These are phyloP conservation scores for Excalfactoria chinensis DNA, from an alignment of 2,113 vertebrate genomes.

Conservation along the genomic window DNA sequence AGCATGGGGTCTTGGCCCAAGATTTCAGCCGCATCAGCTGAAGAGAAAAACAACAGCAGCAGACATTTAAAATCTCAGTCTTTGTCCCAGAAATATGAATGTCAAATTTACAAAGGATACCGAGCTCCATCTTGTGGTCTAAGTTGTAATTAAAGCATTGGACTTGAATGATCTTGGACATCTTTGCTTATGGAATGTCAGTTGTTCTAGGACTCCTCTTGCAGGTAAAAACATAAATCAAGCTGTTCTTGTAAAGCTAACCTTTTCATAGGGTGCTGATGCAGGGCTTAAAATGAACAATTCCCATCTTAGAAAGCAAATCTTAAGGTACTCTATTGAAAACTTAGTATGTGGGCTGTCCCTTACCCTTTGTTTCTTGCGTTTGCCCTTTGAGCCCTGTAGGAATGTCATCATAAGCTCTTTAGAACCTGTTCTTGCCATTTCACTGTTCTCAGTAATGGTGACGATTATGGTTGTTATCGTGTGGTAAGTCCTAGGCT, in stretches of 20 bases:
- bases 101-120: too few relatives aligned
- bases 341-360: neutral
- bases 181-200: neutral
- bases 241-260: accelerated
- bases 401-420: neutral
- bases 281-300: neutral
- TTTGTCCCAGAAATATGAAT: neutral
- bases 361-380: neutral
- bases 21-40: conserved; percentile 84
- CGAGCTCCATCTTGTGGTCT: neutral
- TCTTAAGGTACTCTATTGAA: neutral
- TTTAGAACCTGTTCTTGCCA: neutral
- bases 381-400: neutral
- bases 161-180: neutral
- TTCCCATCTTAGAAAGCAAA: neutral
- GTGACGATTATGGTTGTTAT: neutral
- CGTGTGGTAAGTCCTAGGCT: neutral
- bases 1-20: conserved; percentile 82
- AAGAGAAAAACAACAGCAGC: neutral
- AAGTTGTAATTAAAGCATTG: neutral
- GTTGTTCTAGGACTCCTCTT: neutral
- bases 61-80: neutral
- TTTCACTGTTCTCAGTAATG: neutral
- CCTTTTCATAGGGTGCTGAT: neutral
- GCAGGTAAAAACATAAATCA: neutral